Evolutionary conservation across 2,797 vertebrate genomes (phyloP), one percentile per base, ranked within the genome.

Genomic region (Psittacula echo): DNA sequence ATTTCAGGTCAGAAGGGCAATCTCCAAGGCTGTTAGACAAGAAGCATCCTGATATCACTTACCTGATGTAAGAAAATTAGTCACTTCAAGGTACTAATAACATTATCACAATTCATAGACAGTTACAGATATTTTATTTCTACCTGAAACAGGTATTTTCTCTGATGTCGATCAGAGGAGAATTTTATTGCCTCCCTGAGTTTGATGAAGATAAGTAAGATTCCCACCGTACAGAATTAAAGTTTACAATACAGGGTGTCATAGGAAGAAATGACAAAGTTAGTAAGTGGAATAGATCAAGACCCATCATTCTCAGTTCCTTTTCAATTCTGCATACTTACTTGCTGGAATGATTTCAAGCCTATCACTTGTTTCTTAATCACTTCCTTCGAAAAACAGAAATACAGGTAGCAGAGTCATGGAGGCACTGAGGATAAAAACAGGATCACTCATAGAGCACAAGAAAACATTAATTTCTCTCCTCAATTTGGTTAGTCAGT

Each of bases 21-120:
- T 26, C 85, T 89, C 75, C 39, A 92, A 90, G 80, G 64, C 65
- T 41, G 64, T 71, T 70, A 95, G 70, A 44, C 54, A 91, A 68
- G 56, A 61, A 75, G 27, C 17, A 70, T 34, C 54, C 61, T 85
- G 42, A 39, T 74, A 47, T 22, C 22, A 67, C 5, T 48, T 24
- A 78, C 3, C 37, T 45, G n/a, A 29, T 6, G 8, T 47, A 50
- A 85, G 51, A 77, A 23, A 95, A 41, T 13, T 74, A 53, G 20
- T 60, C 66, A 71, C 27, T 87, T 85, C 53, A 67, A 39, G 56
- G 67, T 79, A 86, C 29, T 84, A 90, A 75, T n/a, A 56, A 3
- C 37, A 71, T n/a, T 24, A 66, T 16, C 5, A 4, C 9, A 26
- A 18, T 48, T 89, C 37, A 56, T 16, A 82, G 60, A 41, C 32